These are phyloP conservation scores for Meiosimyza platycephala DNA, from an alignment of 2,888 invertebrate genomes.

Conservation along the genomic window DNA sequence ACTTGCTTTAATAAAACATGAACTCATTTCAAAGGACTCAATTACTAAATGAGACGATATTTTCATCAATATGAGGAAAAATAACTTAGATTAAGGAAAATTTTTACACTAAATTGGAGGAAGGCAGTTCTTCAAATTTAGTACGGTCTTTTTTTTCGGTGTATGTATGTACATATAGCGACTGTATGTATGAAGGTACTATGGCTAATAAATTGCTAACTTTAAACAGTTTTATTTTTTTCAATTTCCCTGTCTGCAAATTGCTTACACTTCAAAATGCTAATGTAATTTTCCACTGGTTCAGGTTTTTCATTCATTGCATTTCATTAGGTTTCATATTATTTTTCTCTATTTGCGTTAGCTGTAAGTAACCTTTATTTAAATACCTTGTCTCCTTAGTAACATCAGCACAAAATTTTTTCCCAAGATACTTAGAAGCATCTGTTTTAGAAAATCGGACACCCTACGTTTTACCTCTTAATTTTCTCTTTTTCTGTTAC, in stretches of 20 bases:
- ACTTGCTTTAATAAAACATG: too few relatives aligned
- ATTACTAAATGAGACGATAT: too few relatives aligned
- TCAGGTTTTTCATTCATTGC: not conserved
- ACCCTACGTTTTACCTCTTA: not conserved
- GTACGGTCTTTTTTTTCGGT: too few relatives aligned
- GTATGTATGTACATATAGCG: too few relatives aligned
- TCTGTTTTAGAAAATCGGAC: constrained; percentile 17
- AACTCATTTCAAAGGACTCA: too few relatives aligned
- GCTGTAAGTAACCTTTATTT: constrained; percentile 34
- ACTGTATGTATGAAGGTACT: too few relatives aligned
- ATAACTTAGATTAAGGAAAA: too few relatives aligned
- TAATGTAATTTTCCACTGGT: constrained; percentile 23
- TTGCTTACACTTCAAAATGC: constrained; percentile 12
- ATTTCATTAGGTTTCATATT: constrained; percentile 19
- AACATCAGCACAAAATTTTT: constrained; percentile 16
- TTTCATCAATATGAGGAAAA: too few relatives aligned
- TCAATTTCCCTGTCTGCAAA: constrained; percentile 15
- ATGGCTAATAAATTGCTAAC: too few relatives aligned
- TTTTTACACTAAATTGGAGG: too few relatives aligned
- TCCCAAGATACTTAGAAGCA: constrained; percentile 32
- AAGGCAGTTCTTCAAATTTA: too few relatives aligned
- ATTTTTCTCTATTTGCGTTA: constrained; percentile 2
- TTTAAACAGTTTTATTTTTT: not conserved
- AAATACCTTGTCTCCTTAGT: constrained; percentile 7
- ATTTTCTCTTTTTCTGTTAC: not conserved